Base-by-base conservation (phyloP, 2,113 vertebrate species). In the Jacana jacana region DNA sequence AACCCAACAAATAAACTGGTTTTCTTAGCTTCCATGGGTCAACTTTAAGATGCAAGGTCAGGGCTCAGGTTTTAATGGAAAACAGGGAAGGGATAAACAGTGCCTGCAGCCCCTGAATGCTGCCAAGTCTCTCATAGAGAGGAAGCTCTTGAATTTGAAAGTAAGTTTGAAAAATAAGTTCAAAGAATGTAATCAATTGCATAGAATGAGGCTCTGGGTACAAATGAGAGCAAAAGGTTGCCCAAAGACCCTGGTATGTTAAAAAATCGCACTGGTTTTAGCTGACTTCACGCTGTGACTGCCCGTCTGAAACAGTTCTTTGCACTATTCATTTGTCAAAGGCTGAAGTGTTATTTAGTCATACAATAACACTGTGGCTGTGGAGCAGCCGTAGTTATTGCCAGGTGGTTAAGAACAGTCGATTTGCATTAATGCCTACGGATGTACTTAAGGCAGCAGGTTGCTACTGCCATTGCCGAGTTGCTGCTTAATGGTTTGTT, bases 71-170 rank as follows among this genome's bases (percentile, higher is more conserved):
- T 39, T 28, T 28, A 37, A 39, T 37, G 39, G 49, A 58, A 91
- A 75, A 40, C 19, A 73, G 55, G 22, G 44, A 20, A 73, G 55
- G 22, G 40, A 18, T 15, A 61, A 71, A 15, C 14, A 42, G 31
- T 51, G 51, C 70, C 78, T 68, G 48, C 28, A 23, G 70, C n/a
- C 55, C 46, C 31, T 71, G 65, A 51, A 27, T 11, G 42, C 9
- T 0, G 0, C n/a, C 0, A 1, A 13, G 17, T 24, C 42, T 54
- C 39, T 70, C 12, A 8, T 2, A 51, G 10, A 70, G 39, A 60
- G 20, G 31, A 68, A 71, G 17, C 4, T 54, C 11, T 46, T 13
- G 11, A 33, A 64, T 75, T 64, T 81, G 40, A 89, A 91, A 91
- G 54, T 13, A 52, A 86, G 31, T 63, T 51, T 78, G 65, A 94